These are phyloP conservation scores for Rhaphigaster nebulosa DNA, from an alignment of 2,888 invertebrate genomes.

Conservation along the genomic window DNA sequence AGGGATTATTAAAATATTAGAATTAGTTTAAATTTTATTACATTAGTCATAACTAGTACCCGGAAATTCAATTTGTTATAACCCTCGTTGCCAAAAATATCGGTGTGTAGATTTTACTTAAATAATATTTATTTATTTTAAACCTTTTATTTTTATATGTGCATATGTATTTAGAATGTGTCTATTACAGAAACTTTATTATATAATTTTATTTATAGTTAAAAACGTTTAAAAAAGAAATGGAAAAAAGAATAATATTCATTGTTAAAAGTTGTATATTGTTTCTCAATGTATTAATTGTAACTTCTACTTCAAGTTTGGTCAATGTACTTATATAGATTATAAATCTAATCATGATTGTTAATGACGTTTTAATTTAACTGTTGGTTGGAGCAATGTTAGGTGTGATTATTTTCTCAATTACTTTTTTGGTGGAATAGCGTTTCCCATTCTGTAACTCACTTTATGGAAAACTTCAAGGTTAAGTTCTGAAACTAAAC, in stretches of 20 bases:
- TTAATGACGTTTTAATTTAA: background rate
- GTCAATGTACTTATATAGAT: constrained; percentile 9
- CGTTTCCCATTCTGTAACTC: too few relatives aligned
- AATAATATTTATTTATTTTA: constrained; percentile 56
- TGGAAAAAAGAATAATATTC: background rate
- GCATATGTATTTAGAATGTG: constrained; percentile 4
- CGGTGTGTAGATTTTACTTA: constrained; percentile 49
- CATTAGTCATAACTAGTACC: constrained; percentile 42
- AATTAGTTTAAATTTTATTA: constrained; percentile 70
- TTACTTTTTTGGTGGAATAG: too few relatives aligned
- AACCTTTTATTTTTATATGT: constrained; percentile 59
- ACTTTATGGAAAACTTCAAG: too few relatives aligned
- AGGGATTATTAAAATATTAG: constrained; percentile 91
- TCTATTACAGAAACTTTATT: constrained; percentile 33
- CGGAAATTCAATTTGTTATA: constrained; percentile 36
- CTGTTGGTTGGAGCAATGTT: too few relatives aligned
- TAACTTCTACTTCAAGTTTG: background rate
- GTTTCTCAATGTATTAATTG: background rate
- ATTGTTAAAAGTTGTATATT: background rate
- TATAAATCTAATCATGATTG: background rate
- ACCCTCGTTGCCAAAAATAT: constrained; percentile 54
- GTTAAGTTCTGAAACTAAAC: too few relatives aligned
- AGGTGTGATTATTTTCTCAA: too few relatives aligned
- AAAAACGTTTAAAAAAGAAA: background rate
- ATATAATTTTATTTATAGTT: background rate